These are phyloP conservation scores for Alligator mississippiensis DNA, from an alignment of 2,113 vertebrate species.

Conservation along the genomic window DNA sequence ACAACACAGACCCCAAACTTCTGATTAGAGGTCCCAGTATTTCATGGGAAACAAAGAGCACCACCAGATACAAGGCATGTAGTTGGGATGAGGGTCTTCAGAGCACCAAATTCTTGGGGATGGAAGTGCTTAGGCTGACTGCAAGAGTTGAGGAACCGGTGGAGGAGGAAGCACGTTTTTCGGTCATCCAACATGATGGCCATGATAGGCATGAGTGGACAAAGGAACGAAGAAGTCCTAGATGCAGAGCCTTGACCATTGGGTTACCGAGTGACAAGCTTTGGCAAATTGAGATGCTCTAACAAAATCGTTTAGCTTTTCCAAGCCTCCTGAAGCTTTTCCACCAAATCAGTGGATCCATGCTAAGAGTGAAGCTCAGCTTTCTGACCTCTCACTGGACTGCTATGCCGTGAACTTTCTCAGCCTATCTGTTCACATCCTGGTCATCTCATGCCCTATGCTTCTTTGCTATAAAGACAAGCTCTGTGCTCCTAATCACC, in stretches of 20 bases:
- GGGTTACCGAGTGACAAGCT: constrained; percentile 25
- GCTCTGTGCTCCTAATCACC: not conserved
- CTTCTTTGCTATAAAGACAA: not conserved
- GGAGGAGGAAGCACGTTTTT: not conserved
- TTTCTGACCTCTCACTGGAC: not conserved
- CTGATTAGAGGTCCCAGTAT: too few species aligned
- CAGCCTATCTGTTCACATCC: not conserved
- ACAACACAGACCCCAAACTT: not conserved
- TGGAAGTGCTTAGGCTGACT: not conserved
- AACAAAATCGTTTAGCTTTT: constrained; percentile 19
- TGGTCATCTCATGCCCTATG: not conserved
- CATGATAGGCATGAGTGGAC: not conserved
- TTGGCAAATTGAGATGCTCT: not conserved
- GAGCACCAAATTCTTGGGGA: not conserved
- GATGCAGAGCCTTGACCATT: not conserved
- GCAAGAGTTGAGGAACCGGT: not conserved
- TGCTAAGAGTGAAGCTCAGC: not conserved
- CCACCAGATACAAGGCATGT: not conserved
- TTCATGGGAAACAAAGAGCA: not conserved
- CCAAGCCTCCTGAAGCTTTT: not conserved
- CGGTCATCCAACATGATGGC: rapidly evolving
- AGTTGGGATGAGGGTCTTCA: too few species aligned
- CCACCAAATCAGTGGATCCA: not conserved
- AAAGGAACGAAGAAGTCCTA: not conserved
- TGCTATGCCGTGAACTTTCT: not conserved